Percentiles rank a stretch among this genome's conserved stretches.
Conservation (phyloP, 2,113 vertebrate species). For the Panthera tigris region DNA sequence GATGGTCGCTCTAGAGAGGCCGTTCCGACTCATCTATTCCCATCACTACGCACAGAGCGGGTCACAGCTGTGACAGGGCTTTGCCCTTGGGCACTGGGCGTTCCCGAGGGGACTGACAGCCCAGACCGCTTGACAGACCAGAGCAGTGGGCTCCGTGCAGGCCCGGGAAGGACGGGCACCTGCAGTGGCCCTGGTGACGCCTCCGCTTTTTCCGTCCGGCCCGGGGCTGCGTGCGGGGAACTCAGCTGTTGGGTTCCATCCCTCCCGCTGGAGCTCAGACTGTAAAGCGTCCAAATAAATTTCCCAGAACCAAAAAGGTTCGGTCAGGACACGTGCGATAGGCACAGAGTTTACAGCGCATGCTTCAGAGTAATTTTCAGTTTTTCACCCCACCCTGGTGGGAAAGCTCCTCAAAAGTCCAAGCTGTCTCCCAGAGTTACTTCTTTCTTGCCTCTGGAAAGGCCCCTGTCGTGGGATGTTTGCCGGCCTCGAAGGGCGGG, state of each 20-base stretch:
- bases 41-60: accelerated
- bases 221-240: not conserved
- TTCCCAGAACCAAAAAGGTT: not conserved
- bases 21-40: not conserved
- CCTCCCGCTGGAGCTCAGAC: not conserved
- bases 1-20: not conserved
- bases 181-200: accelerated
- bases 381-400: not conserved
- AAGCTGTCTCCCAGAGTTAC: no score
- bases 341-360: accelerated
- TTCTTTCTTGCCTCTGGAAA: not conserved
- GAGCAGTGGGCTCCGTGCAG: not conserved
- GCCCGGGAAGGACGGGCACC: accelerated
- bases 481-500: accelerated
- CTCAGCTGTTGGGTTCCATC: not conserved
- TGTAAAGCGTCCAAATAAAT: not conserved
- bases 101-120: accelerated
- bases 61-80: accelerated
- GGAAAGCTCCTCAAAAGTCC: not conserved
- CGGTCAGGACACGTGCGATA: accelerated
- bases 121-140: not conserved
- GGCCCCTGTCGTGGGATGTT: accelerated
- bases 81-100: accelerated
- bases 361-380: accelerated
- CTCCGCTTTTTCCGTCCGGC: not conserved